phyloP scores from a whole-genome alignment of 2,797 vertebrate species.

The Tapirus indicus region DNA sequence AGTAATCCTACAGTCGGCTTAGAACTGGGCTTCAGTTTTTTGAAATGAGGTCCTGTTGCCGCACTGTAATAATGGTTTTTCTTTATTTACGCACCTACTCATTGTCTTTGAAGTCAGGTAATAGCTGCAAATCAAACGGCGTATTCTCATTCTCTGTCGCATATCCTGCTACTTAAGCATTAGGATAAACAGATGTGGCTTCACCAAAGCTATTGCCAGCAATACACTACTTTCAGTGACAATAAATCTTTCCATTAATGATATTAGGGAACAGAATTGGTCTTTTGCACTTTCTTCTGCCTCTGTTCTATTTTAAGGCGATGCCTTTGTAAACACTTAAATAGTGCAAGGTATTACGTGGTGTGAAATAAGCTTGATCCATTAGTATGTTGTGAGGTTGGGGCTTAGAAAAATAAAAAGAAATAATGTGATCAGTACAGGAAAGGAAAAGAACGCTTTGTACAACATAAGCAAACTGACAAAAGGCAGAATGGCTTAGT shows the following conservation, averaged over 20 bases:
- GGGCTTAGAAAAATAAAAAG: constrained; percentile 63
- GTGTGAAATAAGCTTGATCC: constrained; percentile 72
- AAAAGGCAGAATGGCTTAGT: constrained; percentile 56
- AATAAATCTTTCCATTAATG: constrained; percentile 77
- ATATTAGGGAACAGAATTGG: constrained; percentile 73
- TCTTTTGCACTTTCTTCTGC: constrained; percentile 53
- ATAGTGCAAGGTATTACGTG: constrained; percentile 15
- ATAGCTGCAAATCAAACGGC: constrained; percentile 81
- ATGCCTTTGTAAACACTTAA: constrained; percentile 69
- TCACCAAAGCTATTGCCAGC: constrained; percentile 68
- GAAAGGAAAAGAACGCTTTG: neutral
- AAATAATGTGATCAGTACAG: constrained; percentile 63
- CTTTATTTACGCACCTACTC: constrained; percentile 70
- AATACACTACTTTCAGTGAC: constrained; percentile 59
- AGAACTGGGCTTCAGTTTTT: constrained; percentile 29
- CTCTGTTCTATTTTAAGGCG: constrained; percentile 66
- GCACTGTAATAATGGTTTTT: constrained; percentile 57
- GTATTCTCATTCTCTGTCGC: constrained; percentile 72
- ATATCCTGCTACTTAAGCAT: constrained; percentile 64
- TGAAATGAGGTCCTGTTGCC: constrained; percentile 22
- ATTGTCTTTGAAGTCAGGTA: constrained; percentile 78
- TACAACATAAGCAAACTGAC: constrained; percentile 20
- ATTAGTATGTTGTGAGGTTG: constrained; percentile 66
- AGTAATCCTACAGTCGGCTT: constrained; percentile 18
- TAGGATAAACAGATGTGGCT: constrained; percentile 72